phyloP scores from a whole-genome alignment of 2,113 vertebrate species.

The Chloropsis hardwickii region DNA sequence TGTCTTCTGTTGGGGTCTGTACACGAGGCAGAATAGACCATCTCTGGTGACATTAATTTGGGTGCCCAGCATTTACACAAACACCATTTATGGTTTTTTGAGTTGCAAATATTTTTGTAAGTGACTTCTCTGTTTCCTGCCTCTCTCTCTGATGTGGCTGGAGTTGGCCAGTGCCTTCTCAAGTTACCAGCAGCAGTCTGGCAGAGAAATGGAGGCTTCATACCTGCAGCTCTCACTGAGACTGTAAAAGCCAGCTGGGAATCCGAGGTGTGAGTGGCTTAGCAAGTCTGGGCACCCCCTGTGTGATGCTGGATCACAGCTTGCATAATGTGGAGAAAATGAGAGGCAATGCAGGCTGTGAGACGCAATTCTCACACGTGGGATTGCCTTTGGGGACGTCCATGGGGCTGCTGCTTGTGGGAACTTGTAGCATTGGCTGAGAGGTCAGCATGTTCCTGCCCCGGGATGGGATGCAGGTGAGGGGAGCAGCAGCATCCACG shows the following conservation, averaged over 20 bases:
- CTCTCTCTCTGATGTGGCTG: conserved; percentile 4
- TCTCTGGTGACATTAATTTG: background rate
- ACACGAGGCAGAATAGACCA: background rate
- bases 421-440: background rate
- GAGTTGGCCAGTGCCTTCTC: background rate
- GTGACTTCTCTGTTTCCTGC: background rate
- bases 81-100: background rate
- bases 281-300: background rate
- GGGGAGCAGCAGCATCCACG: background rate
- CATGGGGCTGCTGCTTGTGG: background rate
- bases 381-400: background rate
- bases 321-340: background rate
- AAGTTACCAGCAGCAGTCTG: background rate
- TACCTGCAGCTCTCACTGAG: background rate
- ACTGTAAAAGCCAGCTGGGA: background rate
- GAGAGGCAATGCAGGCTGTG: background rate
- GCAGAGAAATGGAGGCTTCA: background rate
- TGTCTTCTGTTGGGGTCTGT: background rate
- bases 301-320: background rate
- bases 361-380: background rate
- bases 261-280: background rate
- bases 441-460: background rate
- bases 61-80: background rate
- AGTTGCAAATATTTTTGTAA: background rate
- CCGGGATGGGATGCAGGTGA: background rate